phyloP scores from a whole-genome alignment of 1,140 invertebrate species.

The Procambarus virginalis region DNA sequence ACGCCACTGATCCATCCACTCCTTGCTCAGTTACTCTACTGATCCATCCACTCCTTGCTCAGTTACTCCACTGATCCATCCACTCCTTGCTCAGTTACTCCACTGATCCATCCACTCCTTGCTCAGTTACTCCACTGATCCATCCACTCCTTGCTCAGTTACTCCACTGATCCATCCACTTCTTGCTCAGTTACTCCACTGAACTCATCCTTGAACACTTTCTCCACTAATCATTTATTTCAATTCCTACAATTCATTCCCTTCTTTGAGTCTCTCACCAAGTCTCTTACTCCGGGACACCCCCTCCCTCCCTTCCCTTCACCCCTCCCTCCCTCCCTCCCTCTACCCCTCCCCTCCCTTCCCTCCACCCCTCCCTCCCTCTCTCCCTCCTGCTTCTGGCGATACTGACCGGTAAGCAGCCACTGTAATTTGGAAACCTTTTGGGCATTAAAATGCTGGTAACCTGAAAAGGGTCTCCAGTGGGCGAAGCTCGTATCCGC shows the following conservation, averaged over 20 bases:
- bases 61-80: no score
- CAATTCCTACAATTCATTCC: not conserved
- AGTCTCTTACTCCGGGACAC: no score
- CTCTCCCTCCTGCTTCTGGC: constrained; percentile 14
- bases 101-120: not conserved
- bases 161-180: not conserved
- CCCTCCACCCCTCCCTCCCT: not conserved
- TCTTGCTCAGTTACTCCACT: not conserved
- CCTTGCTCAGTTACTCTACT: no score
- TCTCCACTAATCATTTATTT: not conserved
- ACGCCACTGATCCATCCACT: not conserved
- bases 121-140: not conserved
- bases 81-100: not conserved
- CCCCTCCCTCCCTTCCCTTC: not conserved
- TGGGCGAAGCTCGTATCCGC: constrained; percentile 5
- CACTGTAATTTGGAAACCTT: constrained; percentile 43
- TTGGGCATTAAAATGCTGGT: constrained; percentile 19
- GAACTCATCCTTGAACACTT: not conserved
- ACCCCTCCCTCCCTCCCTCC: not conserved
- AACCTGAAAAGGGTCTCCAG: not conserved
- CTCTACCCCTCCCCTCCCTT: not conserved
- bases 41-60: no score
- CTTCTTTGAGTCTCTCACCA: no score
- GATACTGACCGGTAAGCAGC: constrained; percentile 44
- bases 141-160: not conserved